Conservation (phyloP, 2,888 invertebrate genomes). For the Cylloceria caligata region DNA sequence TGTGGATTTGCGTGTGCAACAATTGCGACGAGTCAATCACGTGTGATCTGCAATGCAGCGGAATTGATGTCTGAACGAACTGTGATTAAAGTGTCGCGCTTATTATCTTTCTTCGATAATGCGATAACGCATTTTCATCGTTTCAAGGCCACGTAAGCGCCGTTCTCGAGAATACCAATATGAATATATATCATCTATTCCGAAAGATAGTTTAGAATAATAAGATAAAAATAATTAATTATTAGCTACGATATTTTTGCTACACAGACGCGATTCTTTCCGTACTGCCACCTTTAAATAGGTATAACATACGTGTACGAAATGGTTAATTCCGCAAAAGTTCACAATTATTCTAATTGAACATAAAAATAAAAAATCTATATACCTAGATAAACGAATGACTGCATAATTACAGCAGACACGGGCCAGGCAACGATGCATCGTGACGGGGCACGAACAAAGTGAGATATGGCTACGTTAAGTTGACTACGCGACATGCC, state of each 20-base stretch:
- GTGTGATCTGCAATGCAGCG: neutral
- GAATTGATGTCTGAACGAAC: constrained; percentile 9
- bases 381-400: no score
- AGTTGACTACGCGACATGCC: no score
- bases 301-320: constrained; percentile 10
- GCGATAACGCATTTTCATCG: no score
- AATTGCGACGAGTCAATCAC: neutral
- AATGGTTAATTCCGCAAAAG: constrained; percentile 22
- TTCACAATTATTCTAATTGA: no score
- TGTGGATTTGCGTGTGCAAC: neutral
- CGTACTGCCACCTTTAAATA: constrained; percentile 17
- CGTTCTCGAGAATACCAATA: constrained; percentile 38
- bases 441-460: no score
- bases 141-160: no score
- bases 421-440: no score
- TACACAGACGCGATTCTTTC: constrained; percentile 28
- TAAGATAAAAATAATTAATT: no score
- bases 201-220: no score
- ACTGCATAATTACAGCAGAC: no score
- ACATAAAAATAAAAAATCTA: no score
- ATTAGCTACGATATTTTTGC: constrained; percentile 37
- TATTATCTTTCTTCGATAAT: neutral
- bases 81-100: constrained; percentile 16
- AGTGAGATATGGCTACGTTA: no score
- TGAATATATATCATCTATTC: neutral